Evolutionary conservation across 2,888 invertebrate genomes (phyloP).

Genomic region (Amblyjoppa proteus): DNA sequence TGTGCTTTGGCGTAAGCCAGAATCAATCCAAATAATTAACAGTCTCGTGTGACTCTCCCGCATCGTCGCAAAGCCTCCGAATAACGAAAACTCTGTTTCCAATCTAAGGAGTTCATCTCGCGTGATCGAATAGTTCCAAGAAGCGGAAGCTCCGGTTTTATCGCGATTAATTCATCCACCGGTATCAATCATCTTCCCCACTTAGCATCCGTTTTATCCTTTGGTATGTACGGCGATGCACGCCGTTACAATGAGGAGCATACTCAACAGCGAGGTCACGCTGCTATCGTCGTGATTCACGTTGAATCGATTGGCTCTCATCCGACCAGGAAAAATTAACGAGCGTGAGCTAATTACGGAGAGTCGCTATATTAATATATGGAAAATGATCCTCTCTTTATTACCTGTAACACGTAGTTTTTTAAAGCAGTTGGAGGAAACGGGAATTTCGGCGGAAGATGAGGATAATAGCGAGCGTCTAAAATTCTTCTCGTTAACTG

Average conservation of each 20-base stretch:
- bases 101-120: constrained; percentile 57
- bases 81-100: constrained; percentile 70
- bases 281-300: constrained; percentile 7
- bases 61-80: constrained; percentile 34
- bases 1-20: background rate
- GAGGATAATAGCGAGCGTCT: background rate
- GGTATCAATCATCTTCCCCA: constrained; percentile 11
- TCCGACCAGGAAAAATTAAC: background rate
- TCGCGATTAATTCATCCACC: constrained; percentile 16
- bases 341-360: background rate
- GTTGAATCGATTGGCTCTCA: background rate
- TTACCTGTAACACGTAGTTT: background rate
- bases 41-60: constrained; percentile 1
- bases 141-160: constrained; percentile 72
- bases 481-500: background rate
- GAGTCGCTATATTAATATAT: background rate
- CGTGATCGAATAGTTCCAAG: constrained; percentile 69
- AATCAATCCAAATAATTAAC: constrained; percentile 16
- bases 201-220: constrained; percentile 15
- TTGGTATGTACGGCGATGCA: background rate
- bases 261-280: background rate
- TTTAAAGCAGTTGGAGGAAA: background rate
- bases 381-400: background rate
- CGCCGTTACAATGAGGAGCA: background rate
- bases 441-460: constrained; percentile 5